Evolutionary conservation across 1,140 invertebrate species (phyloP), one percentile per base, ranked within the genome.

Genomic region (Eubasilissa regina): DNA sequence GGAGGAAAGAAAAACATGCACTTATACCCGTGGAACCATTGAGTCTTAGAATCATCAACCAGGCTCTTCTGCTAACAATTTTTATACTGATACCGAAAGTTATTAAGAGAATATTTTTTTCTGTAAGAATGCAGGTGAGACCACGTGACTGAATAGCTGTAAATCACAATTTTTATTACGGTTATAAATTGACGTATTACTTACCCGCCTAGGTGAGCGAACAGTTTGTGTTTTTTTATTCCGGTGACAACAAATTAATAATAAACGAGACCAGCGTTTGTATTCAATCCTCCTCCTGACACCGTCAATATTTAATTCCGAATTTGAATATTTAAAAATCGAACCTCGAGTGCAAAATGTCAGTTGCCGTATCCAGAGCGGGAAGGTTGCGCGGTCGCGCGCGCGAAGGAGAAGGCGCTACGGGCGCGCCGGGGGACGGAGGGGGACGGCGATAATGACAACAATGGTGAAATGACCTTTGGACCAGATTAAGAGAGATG

Each of bases 261-360:
- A 66, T 47, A 17, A 66, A 43, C 44, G 43, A 68, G 45, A 45
- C 43, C 44, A n/a, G 17, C 64, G 13, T 66, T 47, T 47, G 62
- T 15, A 68, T 68, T 45, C 43, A 68, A 48, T 45, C 43, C 64
- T 17, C 64, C 64, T 45, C 9, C 13, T 15, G 62, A 66, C 62
- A 45, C 64, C 44, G 45, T 68, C 44, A 68, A 68, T 68, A 68
- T 68, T 68, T 68, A 68, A 68, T 68, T 68, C 64, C 64, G 44
- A 68, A 68, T 68, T 68, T 68, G 64, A 68, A 68, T 68, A 68
- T 48, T 68, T 68, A 68, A 68, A 68, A 68, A 68, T 48, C 64
- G 64, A 56, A 25, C 56, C 13, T 1, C 56, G 21, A 73, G 70
- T 73, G 70, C 70, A 73, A 73, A 73, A 73, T 73, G 70, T 73